Evolutionary conservation across 2,888 invertebrate species (phyloP), one percentile per base, ranked within the genome.

Genomic region (Drosophila colorata): DNA sequence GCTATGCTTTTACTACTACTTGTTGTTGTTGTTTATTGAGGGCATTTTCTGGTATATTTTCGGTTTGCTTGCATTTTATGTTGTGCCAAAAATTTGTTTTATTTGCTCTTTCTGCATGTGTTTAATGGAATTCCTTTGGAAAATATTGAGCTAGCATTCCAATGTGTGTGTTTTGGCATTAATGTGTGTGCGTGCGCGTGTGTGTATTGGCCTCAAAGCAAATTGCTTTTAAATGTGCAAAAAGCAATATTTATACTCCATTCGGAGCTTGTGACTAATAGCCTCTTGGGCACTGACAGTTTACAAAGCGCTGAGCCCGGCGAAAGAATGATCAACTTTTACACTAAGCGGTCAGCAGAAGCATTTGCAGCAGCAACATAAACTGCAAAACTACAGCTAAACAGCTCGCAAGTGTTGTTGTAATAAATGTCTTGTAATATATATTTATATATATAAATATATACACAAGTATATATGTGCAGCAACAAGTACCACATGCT

Each of bases 141-240:
- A 55, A 41, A 56, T 59, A 66, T 58, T 53, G 46, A 65, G 41
- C 44, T 31, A 23, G 6, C 51, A 44, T 67, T 55, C 40, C 60
- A n/a, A 46, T 46, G 38, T 53, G 41, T 61, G 16, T 41, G 11
- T 48, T 18, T 43, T 51, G 31, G 25, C 41, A 25, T 69, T 20
- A 16, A 3, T 43, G 4, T 55, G 5, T 28, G 31, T 28, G 35
- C 47, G 59, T n/a, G 43, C 33, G 61, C n/a, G 16, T 40, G 40
- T 57, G 52, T 46, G 52, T 53, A 20, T 28, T 46, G 63, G 55
- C 31, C 51, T 59, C 38, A 55, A 56, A 65, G 63, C 63, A 83
- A 83, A 83, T 84, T 84, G 71, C 87, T 84, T 83, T 81, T 70
- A 87, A 86, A 78, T 84, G 80, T 58, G 65, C 79, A 76, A 81